Conservation (phyloP, 2,113 vertebrate genomes). For the Campylorhamphus procurvoides region DNA sequence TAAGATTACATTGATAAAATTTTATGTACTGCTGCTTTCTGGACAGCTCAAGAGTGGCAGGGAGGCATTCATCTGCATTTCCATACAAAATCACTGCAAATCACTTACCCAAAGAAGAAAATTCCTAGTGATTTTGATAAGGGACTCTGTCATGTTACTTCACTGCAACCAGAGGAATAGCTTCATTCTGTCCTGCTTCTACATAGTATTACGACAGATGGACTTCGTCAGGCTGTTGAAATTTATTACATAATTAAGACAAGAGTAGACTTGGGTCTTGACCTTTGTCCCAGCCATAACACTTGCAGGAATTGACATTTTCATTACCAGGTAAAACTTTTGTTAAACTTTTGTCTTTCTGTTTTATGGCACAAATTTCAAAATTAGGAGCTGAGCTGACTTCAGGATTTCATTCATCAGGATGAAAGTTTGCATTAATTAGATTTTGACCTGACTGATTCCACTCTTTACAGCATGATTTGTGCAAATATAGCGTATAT, state of each 20-base stretch:
- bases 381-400: not conserved
- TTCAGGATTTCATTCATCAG: not conserved
- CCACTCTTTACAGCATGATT: not conserved
- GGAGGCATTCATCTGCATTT: not conserved
- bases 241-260: not conserved
- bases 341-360: not conserved
- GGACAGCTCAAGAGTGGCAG: not conserved
- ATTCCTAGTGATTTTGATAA: not conserved
- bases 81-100: fast-evolving
- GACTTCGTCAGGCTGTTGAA: not conserved
- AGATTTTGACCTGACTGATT: not conserved
- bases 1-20: not conserved
- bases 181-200: not conserved
- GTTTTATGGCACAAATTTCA: not conserved
- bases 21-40: not conserved
- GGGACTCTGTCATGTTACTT: not conserved
- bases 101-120: not conserved
- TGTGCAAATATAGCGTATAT: not conserved
- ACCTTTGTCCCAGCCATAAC: not conserved
- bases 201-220: not conserved
- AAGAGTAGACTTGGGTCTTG: not conserved
- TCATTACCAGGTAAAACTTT: not conserved
- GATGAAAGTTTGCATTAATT: not conserved
- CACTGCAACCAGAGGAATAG: not conserved
- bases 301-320: not conserved